Percentiles rank a stretch among this genome's conserved stretches.
Conservation (phyloP, 2,113 vertebrate genomes). For the Mirounga angustirostris region DNA sequence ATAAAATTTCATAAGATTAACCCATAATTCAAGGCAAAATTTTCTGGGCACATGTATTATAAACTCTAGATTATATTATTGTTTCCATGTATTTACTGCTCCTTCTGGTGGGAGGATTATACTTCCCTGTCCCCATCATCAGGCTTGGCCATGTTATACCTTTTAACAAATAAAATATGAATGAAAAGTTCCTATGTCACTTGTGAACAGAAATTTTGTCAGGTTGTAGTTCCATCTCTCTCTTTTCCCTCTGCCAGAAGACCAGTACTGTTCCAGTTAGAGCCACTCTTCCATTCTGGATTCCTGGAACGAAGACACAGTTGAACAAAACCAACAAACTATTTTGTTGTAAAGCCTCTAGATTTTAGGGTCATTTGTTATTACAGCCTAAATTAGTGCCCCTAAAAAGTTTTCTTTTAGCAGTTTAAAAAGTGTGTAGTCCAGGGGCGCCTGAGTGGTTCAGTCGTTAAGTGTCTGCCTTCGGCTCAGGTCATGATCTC, state of each 20-base stretch:
- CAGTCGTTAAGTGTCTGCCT: too few relatives aligned
- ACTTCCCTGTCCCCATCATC: neutral
- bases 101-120: neutral
- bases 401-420: neutral
- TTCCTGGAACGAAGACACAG: neutral
- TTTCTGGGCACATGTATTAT: neutral
- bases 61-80: neutral
- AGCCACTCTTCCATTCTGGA: neutral
- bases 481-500: too few relatives aligned
- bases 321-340: neutral
- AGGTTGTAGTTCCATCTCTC: neutral
- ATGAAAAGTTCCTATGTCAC: neutral
- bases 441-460: too few relatives aligned
- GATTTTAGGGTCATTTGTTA: neutral
- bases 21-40: neutral
- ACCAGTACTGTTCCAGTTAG: neutral
- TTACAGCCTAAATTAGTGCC: neutral
- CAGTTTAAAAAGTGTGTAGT: neutral
- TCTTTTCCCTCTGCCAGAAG: neutral
- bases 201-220: neutral
- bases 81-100: neutral
- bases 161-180: constrained; percentile 37
- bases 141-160: neutral
- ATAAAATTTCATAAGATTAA: neutral
- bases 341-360: neutral